phyloP scores from a whole-genome alignment of 2,797 vertebrate genomes.

The Sebastolobus altivelis region DNA sequence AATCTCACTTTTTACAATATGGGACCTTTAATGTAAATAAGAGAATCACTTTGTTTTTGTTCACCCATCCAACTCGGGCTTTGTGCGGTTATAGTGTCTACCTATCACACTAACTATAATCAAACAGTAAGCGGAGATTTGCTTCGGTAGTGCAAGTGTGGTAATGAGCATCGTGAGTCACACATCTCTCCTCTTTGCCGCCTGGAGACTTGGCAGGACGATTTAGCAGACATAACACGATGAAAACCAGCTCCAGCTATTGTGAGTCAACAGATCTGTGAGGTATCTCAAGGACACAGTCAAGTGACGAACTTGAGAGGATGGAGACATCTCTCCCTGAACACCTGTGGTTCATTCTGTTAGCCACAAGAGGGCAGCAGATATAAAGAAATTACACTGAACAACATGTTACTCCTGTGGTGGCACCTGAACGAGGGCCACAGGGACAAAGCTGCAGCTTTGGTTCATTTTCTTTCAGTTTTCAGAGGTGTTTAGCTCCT shows the following conservation, averaged over 20 bases:
- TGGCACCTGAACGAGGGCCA: neutral
- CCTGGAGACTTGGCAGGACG: constrained; percentile 11
- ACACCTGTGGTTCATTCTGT: constrained; percentile 9
- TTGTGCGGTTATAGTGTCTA: neutral
- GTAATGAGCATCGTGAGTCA: constrained; percentile 7
- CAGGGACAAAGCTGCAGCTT: neutral
- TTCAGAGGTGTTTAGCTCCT: constrained; percentile 1
- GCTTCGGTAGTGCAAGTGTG: neutral
- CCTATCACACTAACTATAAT: neutral
- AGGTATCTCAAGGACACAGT: constrained; percentile 63
- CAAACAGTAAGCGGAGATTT: neutral
- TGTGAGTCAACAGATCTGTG: constrained; percentile 69
- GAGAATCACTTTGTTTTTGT: constrained; percentile 4
- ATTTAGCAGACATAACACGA: constrained; percentile 19
- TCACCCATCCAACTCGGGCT: neutral
- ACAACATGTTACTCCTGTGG: neutral
- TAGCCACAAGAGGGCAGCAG: constrained; percentile 74
- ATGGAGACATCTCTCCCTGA: constrained; percentile 5
- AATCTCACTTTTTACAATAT: no score
- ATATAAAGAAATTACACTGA: constrained; percentile 22
- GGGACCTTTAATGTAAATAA: neutral
- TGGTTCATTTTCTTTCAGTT: constrained; percentile 15
- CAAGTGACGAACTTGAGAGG: constrained; percentile 45
- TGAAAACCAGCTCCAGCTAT: constrained; percentile 48
- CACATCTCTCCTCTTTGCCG: constrained; percentile 36